Base-by-base conservation (phyloP, 2,888 invertebrate genomes). In the Lycophotia porphyrea region DNA sequence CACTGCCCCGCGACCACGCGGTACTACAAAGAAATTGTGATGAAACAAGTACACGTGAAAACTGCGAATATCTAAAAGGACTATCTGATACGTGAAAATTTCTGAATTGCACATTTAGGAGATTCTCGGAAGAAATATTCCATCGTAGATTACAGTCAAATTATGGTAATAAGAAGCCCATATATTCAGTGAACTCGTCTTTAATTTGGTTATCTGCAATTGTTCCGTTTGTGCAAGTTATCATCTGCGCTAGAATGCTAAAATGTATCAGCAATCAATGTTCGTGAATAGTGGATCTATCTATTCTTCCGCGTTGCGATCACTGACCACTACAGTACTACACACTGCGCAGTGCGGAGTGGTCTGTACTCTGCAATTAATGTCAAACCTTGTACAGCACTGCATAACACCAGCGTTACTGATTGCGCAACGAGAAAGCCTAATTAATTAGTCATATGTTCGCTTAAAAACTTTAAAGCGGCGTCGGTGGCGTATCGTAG, bases 391-490 rank as follows among this genome's bases (percentile, higher is more conserved):
- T 78, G 71, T 87, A 60, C 55, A 80, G 73, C 52, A 74, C 73
- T 58, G 67, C 79, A 80, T 81, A 82, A 86, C 66, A 74, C 60
- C 66, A 72, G 74, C 73, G 74, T 65, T 61, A 67, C 73, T 77
- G 52, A 80, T 87, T 88, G 69, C 82, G 76, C 74, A 88, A 88
- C 72, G 83, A 87, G 88, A 87, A 86, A 86, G 80, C 77, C 83
- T 88, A 74, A 88, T 87, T 88, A 88, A 87, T 88, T 88, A 88
- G 84, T 84, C 86, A 84, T 84, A 74, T 87, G 65, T 74, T 69
- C 80, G 63, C 70, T 82, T 80, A 80, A 84, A 84, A 82, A 80
- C 63, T 68, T 86, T 80, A 71, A 80, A 77, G 47, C 75, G 64
- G 69, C 60, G 78, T 65, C 76, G 71, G 74, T 73, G 76, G 72